Base-by-base conservation (phyloP, 2,797 vertebrate genomes). In the Acrocephalus scirpaceus region DNA sequence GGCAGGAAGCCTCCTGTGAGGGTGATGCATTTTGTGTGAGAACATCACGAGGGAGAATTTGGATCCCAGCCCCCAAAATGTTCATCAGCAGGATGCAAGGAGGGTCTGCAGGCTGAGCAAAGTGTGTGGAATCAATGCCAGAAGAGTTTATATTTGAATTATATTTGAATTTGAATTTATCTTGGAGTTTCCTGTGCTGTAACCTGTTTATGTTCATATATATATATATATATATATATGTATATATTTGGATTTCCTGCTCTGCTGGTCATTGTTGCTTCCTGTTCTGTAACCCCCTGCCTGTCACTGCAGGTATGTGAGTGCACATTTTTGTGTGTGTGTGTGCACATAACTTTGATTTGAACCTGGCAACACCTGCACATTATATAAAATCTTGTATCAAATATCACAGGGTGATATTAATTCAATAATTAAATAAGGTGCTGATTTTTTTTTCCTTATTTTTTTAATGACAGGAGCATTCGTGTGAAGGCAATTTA, bases 391-490 rank as follows among this genome's bases (percentile, higher is more conserved):
- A 64, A 0, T 23, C 36, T 30, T 23, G 13, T 32, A 5, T 32
- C 45, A 19, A 0, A 13, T 40, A 78, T 29, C 61, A 58, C 62
- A 50, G 48, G 71, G 51, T 70, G 53, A 61, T 45, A 30, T 69
- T 36, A 58, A 19, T 22, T 57, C 38, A 14, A 2, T 11, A 7
- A 30, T 82, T 86, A 54, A 61, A 66, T 47, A 19, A 53, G 5
- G 14, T 4, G 4, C 51, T 53, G 34, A 32, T 3, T 48, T 42
- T 42, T 42, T 2, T 84, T 70, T 20, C 36, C 25, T 75, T 44
- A 42, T 62, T 82, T 15, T 87, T 91, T 87, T 47, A 45, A 83
- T 82, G 85, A 16, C 95, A 98, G 98, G 97, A 96, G 40, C 98
- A 98, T 65, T 85, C 71, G 3, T 98, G 98, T 96, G 88, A 94